Conservation (phyloP, 2,113 vertebrate genomes). For the Scortum barcoo region DNA sequence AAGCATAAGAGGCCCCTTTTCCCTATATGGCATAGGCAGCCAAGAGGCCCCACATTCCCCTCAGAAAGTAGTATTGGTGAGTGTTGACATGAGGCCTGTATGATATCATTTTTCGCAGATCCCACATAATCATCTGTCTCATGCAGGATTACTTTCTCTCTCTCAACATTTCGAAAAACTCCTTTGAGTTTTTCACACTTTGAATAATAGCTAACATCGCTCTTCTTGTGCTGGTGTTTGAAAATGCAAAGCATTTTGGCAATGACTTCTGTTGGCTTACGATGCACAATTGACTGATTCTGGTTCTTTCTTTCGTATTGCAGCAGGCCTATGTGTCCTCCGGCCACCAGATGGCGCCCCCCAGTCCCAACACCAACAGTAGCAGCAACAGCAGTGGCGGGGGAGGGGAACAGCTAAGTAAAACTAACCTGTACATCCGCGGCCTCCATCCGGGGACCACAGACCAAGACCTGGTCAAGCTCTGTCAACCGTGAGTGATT, state of each 20-base stretch:
- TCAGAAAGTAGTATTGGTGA: conserved; percentile 75
- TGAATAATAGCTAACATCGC: neutral
- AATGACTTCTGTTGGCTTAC: neutral
- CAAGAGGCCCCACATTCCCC: conserved; percentile 78
- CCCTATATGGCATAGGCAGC: conserved; percentile 64
- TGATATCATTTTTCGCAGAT: conserved; percentile 75
- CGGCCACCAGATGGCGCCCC: conserved; percentile 97
- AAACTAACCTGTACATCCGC: conserved; percentile 96
- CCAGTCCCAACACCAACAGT: conserved; percentile 97
- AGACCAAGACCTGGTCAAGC: conserved; percentile 97
- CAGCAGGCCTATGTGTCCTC: conserved; percentile 99
- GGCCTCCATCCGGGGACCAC: conserved; percentile 97
- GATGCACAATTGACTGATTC: neutral
- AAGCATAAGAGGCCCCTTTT: conserved; percentile 75
- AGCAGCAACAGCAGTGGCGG: conserved; percentile 88
- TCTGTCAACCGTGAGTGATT: conserved; percentile 96
- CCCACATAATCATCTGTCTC: conserved; percentile 62
- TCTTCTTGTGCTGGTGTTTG: neutral
- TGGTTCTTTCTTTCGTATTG: conserved; percentile 48
- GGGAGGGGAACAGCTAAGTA: conserved; percentile 90
- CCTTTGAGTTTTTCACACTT: conserved; percentile 34
- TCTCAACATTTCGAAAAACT: conserved; percentile 26
- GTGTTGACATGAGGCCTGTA: conserved; percentile 76
- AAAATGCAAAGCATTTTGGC: neutral
- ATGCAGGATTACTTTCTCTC: conserved; percentile 44